Conservation (phyloP, 2,113 vertebrate genomes). For the Zosterops pallidus region DNA sequence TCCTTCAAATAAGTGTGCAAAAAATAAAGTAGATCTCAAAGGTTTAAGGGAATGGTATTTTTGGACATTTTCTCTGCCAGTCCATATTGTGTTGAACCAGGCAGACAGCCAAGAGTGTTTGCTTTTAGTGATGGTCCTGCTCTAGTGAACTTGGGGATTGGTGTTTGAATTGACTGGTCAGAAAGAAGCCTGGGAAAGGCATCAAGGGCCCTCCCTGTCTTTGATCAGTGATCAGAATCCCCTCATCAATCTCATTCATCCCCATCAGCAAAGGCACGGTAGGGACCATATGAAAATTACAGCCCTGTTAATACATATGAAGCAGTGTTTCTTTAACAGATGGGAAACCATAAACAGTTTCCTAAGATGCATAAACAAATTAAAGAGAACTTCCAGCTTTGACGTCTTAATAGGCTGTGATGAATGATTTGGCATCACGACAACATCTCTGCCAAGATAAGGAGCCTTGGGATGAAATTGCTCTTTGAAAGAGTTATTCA, state of each 20-base stretch:
- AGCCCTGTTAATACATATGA: background rate
- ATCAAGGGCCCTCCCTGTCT: background rate
- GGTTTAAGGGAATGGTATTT: background rate
- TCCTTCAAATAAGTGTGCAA: background rate
- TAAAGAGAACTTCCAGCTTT: background rate
- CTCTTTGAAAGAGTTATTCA: background rate
- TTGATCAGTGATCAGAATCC: background rate
- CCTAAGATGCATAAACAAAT: conserved; percentile 17
- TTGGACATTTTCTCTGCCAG: background rate
- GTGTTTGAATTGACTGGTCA: background rate
- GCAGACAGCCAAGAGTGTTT: background rate
- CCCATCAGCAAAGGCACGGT: background rate
- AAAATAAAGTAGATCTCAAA: background rate
- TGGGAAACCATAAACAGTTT: conserved; percentile 25
- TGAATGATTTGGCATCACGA: background rate
- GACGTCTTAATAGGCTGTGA: conserved; percentile 1
- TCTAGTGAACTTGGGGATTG: background rate
- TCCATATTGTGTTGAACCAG: background rate
- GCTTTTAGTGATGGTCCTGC: background rate
- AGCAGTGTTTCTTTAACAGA: background rate
- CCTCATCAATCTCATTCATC: accelerated
- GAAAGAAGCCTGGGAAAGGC: background rate
- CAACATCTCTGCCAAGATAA: background rate
- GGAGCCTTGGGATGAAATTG: background rate
- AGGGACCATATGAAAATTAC: background rate